Percentiles rank a stretch among this genome's conserved stretches.
Conservation (phyloP, 2,797 vertebrate species). For the Premnoplex brunnescens region DNA sequence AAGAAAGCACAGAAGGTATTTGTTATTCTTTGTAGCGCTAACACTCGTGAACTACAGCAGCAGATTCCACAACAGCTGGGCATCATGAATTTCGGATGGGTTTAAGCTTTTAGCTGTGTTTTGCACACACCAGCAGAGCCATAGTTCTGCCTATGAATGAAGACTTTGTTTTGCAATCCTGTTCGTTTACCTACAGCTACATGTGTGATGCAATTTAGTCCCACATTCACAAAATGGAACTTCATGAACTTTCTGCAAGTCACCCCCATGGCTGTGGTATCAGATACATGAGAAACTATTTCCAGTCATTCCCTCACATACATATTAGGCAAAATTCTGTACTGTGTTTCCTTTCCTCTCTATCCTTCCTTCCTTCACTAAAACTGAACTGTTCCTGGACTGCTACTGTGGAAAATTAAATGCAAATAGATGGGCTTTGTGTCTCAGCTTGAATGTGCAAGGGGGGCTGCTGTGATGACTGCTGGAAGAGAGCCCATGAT, state of each 20-base stretch:
- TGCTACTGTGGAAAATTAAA: slow-evolving; percentile 7
- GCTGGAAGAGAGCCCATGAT: not conserved
- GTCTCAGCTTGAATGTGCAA: not conserved
- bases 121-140: not conserved
- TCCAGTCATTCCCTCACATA: not conserved
- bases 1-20: not conserved
- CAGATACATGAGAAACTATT: not conserved
- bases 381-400: not conserved
- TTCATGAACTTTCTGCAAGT: not conserved
- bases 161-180: not conserved
- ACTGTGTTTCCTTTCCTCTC: not conserved
- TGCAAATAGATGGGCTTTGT: not conserved
- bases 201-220: not conserved
- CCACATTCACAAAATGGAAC: not conserved
- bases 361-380: not conserved
- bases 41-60: not conserved
- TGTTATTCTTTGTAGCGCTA: not conserved
- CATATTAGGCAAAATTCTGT: not conserved
- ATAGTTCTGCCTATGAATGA: not conserved
- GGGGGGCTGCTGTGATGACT: not conserved
- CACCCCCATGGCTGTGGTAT: not conserved
- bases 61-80: not conserved
- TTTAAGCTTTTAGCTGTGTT: not conserved
- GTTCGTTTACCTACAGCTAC: not conserved
- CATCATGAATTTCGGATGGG: not conserved